Percentiles rank a stretch among this genome's conserved stretches.
These are phyloP conservation scores for Lamprotornis superbus DNA, from an alignment of 2,113 vertebrate species.

Conservation along the genomic window DNA sequence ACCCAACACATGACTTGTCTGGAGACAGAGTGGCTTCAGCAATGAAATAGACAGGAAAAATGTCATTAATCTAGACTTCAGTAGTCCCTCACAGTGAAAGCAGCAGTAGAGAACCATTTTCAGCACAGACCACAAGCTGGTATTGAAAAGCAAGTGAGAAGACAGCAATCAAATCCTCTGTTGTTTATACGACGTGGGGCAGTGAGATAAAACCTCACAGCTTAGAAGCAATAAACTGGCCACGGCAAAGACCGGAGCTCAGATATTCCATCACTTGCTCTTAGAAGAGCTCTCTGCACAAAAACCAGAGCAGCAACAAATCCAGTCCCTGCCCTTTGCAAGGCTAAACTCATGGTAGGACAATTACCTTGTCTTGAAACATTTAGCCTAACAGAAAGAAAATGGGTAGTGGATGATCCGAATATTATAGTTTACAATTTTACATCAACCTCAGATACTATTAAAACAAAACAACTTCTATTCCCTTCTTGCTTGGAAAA, in stretches of 20 bases:
- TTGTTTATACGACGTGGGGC: neutral
- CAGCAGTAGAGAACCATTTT: neutral
- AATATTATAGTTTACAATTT: conserved; percentile 20
- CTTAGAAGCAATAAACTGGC: neutral
- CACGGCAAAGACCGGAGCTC: neutral
- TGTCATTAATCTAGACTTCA: neutral
- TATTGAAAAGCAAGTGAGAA: neutral
- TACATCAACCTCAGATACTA: neutral
- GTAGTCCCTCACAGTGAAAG: neutral
- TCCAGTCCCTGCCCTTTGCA: neutral
- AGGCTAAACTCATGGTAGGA: neutral
- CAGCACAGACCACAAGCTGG: neutral
- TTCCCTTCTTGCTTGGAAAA: conserved; percentile 26
- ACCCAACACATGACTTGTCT: neutral
- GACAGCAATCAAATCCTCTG: neutral
- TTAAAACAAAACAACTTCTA: conserved; percentile 33
- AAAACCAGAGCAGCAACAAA: neutral
- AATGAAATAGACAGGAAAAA: neutral
- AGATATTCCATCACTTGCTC: neutral
- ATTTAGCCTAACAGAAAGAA: neutral
- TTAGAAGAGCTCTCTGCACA: neutral
- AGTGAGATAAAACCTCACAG: neutral
- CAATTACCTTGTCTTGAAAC: neutral
- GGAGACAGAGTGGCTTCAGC: neutral
- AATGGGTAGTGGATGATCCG: neutral